phyloP scores from a whole-genome alignment of 2,888 invertebrate species.

The Electrophaes corylata region DNA sequence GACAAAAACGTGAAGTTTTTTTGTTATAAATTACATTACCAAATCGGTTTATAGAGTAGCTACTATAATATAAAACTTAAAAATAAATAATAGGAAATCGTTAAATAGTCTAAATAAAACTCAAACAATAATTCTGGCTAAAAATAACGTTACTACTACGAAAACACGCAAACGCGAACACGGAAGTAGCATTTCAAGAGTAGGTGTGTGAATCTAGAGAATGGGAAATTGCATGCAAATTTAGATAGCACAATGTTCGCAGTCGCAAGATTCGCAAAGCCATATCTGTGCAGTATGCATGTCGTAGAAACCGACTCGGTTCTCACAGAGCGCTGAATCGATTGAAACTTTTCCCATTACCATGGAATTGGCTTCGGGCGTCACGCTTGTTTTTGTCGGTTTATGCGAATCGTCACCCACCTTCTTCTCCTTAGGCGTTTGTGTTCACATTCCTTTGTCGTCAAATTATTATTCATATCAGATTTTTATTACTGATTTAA shows the following conservation, averaged over 20 bases:
- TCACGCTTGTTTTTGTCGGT: conserved; percentile 56
- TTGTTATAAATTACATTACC: too few species aligned
- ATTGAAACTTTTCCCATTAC: conserved; percentile 71
- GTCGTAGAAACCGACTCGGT: conserved; percentile 40
- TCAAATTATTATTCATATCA: background rate
- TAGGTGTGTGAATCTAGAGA: conserved; percentile 29
- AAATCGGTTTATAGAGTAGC: too few species aligned
- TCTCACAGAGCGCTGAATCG: conserved; percentile 52
- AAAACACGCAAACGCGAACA: background rate
- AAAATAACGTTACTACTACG: conserved; percentile 1
- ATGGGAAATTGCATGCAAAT: conserved; percentile 34
- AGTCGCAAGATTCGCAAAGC: conserved; percentile 15
- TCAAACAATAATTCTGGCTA: background rate
- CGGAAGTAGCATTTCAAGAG: conserved; percentile 21
- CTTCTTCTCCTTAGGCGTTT: conserved; percentile 20
- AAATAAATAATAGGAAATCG: too few species aligned
- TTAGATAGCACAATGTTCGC: conserved; percentile 28
- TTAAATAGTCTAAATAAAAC: background rate
- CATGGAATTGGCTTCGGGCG: conserved; percentile 54
- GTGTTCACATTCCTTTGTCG: conserved; percentile 21
- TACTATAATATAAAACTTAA: too few species aligned
- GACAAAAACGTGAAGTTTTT: too few species aligned
- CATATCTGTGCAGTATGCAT: conserved; percentile 31
- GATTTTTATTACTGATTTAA: background rate
- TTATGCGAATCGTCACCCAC: conserved; percentile 39